These are phyloP conservation scores for Ormia ochracea DNA, from an alignment of 2,888 invertebrate genomes.

Conservation along the genomic window DNA sequence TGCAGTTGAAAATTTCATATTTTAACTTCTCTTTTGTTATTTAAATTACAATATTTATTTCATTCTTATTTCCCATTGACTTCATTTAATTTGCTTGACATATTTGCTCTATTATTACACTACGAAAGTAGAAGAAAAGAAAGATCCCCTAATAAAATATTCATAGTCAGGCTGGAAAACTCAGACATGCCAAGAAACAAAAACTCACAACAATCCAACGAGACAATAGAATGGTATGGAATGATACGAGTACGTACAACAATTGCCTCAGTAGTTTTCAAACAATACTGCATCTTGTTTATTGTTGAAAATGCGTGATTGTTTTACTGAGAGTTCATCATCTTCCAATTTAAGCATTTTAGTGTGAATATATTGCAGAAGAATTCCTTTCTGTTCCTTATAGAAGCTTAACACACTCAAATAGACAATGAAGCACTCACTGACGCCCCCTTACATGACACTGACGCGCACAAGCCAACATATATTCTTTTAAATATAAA, in stretches of 20 bases:
- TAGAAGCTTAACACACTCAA: constrained; percentile 7
- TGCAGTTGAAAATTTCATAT: neutral
- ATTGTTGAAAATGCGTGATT: constrained; percentile 55
- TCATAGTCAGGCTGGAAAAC: neutral
- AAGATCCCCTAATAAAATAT: neutral
- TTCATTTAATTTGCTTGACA: constrained; percentile 31
- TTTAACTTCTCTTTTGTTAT: neutral
- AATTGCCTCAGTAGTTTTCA: neutral
- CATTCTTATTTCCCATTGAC: constrained; percentile 24
- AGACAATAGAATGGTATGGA: neutral
- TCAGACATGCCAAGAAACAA: neutral
- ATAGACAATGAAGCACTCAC: constrained; percentile 16
- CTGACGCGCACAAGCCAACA: neutral
- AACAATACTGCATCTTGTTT: constrained; percentile 33
- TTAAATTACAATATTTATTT: constrained; percentile 22
- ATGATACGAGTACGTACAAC: neutral
- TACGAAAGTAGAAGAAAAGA: neutral
- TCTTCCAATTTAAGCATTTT: neutral
- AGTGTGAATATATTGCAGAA: neutral
- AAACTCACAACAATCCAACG: neutral
- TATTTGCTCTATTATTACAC: constrained; percentile 29
- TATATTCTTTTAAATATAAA: neutral
- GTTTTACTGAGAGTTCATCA: constrained; percentile 37
- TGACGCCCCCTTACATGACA: neutral
- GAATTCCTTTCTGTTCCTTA: neutral